Evolutionary conservation across 2,888 invertebrate species (phyloP).

Genomic region (Dromius quadrimaculatus): DNA sequence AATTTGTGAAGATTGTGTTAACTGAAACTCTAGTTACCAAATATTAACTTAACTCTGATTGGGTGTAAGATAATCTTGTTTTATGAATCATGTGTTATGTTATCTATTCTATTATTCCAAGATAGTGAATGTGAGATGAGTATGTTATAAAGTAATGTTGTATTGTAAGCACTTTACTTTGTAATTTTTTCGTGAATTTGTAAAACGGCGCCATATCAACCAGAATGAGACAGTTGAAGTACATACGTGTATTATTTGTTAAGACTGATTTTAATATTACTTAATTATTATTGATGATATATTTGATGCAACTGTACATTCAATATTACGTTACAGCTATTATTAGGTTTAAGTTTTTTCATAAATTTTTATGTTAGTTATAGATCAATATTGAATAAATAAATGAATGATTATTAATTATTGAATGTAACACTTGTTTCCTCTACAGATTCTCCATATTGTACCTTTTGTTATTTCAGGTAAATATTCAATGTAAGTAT

Average conservation of each 20-base stretch:
- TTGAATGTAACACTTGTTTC: constrained; percentile 57
- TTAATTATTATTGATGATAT: constrained; percentile 56
- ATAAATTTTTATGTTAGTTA: constrained; percentile 57
- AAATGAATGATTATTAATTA: constrained; percentile 63
- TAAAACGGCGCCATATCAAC: constrained; percentile 51
- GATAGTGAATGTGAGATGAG: constrained; percentile 41
- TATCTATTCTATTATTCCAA: constrained; percentile 29
- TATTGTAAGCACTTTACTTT: constrained; percentile 54
- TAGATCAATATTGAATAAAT: constrained; percentile 56
- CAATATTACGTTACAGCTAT: constrained; percentile 53
- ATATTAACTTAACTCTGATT: constrained; percentile 47
- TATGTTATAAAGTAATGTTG: constrained; percentile 44
- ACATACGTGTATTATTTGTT: constrained; percentile 62
- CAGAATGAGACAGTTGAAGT: constrained; percentile 43
- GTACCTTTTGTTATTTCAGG: neutral
- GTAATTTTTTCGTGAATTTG: constrained; percentile 57
- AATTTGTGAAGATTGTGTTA: constrained; percentile 44
- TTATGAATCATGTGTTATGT: constrained; percentile 23
- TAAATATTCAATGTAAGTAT: no score
- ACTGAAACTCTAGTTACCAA: constrained; percentile 45
- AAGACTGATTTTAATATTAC: constrained; percentile 62
- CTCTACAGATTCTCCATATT: neutral
- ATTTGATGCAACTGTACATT: constrained; percentile 54
- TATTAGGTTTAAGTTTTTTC: constrained; percentile 57
- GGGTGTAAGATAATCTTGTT: constrained; percentile 32